Percentiles rank a stretch among this genome's conserved stretches.
Conservation (phyloP, 2,888 invertebrate genomes). For the Halocaridina rubra region DNA sequence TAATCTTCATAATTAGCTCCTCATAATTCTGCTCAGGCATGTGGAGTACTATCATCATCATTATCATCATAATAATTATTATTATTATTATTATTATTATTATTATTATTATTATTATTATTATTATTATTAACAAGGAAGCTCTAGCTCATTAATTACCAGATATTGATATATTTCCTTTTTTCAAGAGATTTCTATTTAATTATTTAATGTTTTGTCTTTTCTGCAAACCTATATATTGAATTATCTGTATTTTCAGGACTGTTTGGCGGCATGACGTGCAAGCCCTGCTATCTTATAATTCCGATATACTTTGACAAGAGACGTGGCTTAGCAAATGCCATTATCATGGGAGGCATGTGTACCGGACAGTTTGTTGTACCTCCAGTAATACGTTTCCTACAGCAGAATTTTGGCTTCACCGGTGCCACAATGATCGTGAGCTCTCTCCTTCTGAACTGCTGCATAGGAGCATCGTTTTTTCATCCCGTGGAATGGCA, state of each 20-base stretch:
- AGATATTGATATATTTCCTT: too few relatives aligned
- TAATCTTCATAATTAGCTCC: too few relatives aligned
- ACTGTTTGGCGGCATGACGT: neutral
- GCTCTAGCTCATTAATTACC: too few relatives aligned
- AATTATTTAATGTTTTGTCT: too few relatives aligned
- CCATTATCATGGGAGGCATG: constrained; percentile 32
- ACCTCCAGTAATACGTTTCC: constrained; percentile 22
- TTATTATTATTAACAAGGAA: too few relatives aligned
- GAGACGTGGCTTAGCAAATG: constrained; percentile 45
- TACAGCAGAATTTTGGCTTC: constrained; percentile 38
- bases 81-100: too few relatives aligned
- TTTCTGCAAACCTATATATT: neutral
- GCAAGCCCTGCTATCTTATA: constrained; percentile 28
- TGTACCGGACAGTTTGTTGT: constrained; percentile 31
- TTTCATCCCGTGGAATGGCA: constrained; percentile 54
- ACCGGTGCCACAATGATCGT: constrained; percentile 52
- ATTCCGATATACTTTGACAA: constrained; percentile 47
- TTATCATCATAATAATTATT: too few relatives aligned
- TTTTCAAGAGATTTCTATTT: too few relatives aligned
- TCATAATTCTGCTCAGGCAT: too few relatives aligned
- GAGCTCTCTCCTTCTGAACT: constrained; percentile 31
- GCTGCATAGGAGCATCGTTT: constrained; percentile 28
- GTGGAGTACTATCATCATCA: too few relatives aligned
- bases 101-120: too few relatives aligned
- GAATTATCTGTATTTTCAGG: neutral